Evolutionary conservation across 2,888 invertebrate genomes (phyloP), one percentile per base, ranked within the genome.

Genomic region (Griposia aprilina): DNA sequence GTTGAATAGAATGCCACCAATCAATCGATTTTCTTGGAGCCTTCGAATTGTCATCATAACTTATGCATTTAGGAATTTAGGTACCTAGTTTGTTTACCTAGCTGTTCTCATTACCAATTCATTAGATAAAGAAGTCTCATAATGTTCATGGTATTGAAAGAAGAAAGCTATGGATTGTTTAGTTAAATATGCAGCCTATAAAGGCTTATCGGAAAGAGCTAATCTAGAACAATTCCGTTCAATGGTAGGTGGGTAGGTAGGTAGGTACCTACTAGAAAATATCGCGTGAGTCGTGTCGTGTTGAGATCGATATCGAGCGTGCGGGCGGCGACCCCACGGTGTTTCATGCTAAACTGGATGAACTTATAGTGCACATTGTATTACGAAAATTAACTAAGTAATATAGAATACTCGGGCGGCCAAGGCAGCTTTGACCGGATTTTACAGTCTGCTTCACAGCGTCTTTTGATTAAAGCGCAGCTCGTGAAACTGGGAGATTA

Each of bases 221-320:
- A 88, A 91, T 90, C 90, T 89, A 84, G 85, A 90, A 89, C 85
- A 91, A 89, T 88, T 89, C 88, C 86, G 87, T 87, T 83, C 82
- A 82, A 75, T 78, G 79, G 74, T 69, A 36, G 73, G 68, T 63
- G 36, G 81, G 76, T 71, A 71, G 59, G 71, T 76, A 30, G 36
- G 45, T 88, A 79, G 83, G 84, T 86, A 79, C 83, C 86, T 86
- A 89, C 86, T 85, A 88, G 87, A 88, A 87, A 90, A 84, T 88
- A 93, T 93, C 93, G 94, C 94, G 94, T 93, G 94, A 91, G 92
- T 90, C 83, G 90, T 80, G 90, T 85, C 71, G 85, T 84, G 87
- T 86, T 74, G 74, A 85, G 94, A 94, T 94, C 94, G 93, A 94
- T 94, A 94, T 91, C 87, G 91, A 93, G 82, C 91, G 89, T 87